Conservation (phyloP, 1,140 invertebrate species). For the Agrypnia vestita region DNA sequence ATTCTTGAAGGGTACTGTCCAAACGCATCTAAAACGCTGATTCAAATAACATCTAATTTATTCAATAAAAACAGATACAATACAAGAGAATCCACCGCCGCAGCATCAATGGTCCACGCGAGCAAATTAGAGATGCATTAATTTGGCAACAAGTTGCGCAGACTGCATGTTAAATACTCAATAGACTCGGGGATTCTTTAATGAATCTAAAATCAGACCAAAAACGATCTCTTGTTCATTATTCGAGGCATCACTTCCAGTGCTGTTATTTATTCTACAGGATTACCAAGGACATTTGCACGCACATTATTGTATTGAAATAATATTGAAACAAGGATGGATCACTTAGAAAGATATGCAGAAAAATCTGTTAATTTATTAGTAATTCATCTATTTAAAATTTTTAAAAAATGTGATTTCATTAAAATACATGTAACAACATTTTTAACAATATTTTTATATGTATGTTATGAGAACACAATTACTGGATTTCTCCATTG, state of each 20-base stretch:
- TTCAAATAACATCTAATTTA: not conserved
- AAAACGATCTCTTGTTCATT: not conserved
- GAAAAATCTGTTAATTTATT: no score
- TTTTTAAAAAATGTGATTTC: no score
- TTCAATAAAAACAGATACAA: constrained; percentile 19
- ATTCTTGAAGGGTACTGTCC: not conserved
- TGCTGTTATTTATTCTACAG: constrained; percentile 14
- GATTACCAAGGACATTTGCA: not conserved
- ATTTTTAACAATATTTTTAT: no score
- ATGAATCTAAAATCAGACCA: constrained; percentile 20
- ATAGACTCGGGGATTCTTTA: constrained; percentile 1
- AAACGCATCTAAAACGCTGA: not conserved
- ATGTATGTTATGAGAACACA: no score
- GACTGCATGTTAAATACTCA: not conserved
- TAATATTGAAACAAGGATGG: no score
- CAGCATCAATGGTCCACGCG: constrained; percentile 34
- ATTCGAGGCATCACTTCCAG: not conserved
- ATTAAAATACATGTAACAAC: no score
- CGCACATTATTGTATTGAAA: not conserved
- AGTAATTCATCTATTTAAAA: no score
- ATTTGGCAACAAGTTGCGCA: constrained; percentile 10
- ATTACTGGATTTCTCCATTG: no score
- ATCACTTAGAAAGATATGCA: no score
- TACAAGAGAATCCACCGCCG: not conserved
- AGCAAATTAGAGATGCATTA: constrained; percentile 16